Base-by-base conservation (phyloP, 1,140 invertebrate genomes). In the Pemphigus obesinymphae region DNA sequence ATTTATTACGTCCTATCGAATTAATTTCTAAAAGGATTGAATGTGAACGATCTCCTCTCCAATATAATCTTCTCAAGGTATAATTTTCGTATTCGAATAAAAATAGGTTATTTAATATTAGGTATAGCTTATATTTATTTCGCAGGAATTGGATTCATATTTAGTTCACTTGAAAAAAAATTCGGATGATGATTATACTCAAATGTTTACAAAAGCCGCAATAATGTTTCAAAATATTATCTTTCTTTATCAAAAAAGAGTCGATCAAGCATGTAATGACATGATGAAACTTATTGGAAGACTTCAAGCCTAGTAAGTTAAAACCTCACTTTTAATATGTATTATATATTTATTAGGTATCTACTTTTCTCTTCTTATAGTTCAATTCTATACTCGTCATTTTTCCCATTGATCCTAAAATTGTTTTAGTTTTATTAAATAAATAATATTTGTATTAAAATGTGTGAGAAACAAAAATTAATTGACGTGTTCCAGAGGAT, bases 171-270 rank as follows among this genome's bases (percentile, higher is more conserved):
- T 85, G 17, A 76, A 23, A 63, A 70, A 80, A 50, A 23, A 48
- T 17, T 55, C 40, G 15, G 86, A 87, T 13, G 82, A 83, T 68
- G 87, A 86, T 4, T 86, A 85, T 7, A 87, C 88, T 86, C 89
- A n/a, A n/a, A n/a, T 89, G 82, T 89, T 89, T 87, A 88, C 88
- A 66, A 86, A 89, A 83, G 89, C 88, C 68, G 89, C 89, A 23
- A 84, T 89, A 82, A 83, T 89, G n/a, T 87, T 89, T 78, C 89
- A 89, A 84, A 88, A 88, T 50, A 87, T 88, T 75, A 86, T 88
- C 11, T 86, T 86, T 84, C 87, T 89, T n/a, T 89, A 89, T 84
- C 88, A 88, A 83, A 88, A 88, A 84, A 89, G 89, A 86, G 88
- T 89, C 80, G 88, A 89, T 82, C 87, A 88, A 83, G 83, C 89